phyloP scores from a whole-genome alignment of 2,888 invertebrate genomes.

The Drosophila nr. perissopoda region DNA sequence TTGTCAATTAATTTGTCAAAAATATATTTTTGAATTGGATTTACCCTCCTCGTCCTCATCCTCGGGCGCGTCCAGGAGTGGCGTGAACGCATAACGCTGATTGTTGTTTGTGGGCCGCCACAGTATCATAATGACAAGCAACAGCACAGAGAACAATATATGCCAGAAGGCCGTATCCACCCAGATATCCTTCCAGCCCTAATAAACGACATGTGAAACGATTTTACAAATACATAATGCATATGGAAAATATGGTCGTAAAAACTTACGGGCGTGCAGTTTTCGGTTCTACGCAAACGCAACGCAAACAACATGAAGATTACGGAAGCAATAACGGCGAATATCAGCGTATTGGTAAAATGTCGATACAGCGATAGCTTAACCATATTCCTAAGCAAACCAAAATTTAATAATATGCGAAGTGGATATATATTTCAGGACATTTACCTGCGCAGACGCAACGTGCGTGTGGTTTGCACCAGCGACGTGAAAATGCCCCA shows the following conservation, averaged over 20 bases:
- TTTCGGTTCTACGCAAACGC: slow-evolving; percentile 90
- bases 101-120: slow-evolving; percentile 98
- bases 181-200: slow-evolving; percentile 97
- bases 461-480: slow-evolving; percentile 94
- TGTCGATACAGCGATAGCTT: slow-evolving; percentile 95
- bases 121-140: slow-evolving; percentile 96
- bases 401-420: not conserved
- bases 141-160: slow-evolving; percentile 93
- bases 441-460: slow-evolving; percentile 90
- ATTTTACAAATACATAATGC: not conserved
- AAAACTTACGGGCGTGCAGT: slow-evolving; percentile 89
- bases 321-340: slow-evolving; percentile 95
- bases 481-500: slow-evolving; percentile 97
- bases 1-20: not conserved
- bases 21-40: not conserved
- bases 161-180: slow-evolving; percentile 98
- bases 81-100: slow-evolving; percentile 97
- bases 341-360: slow-evolving; percentile 97
- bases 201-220: not conserved
- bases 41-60: slow-evolving; percentile 90
- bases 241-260: not conserved
- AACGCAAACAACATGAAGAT: slow-evolving; percentile 97
- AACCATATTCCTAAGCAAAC: slow-evolving; percentile 90
- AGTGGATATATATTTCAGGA: no score
- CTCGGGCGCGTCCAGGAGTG: slow-evolving; percentile 93